A percentile compares a stretch with the other conserved stretches of the same genome.
Evolutionary conservation across 2,113 vertebrate species (phyloP).

Genomic region (Xenopus tropicalis): DNA sequence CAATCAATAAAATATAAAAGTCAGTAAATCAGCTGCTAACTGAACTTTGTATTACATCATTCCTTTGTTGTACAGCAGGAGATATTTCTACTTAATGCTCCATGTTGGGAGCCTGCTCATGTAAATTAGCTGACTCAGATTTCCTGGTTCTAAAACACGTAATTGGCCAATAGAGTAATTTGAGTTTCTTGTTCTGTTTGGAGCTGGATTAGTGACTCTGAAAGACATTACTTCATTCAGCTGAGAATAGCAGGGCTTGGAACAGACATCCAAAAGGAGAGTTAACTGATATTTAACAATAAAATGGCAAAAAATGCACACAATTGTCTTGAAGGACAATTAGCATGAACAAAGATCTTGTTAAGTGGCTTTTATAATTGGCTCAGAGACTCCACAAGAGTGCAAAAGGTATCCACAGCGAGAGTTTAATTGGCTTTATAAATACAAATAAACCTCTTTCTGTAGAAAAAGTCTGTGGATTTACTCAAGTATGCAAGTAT

Average conservation of each 20-base stretch:
- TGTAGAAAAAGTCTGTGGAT: neutral
- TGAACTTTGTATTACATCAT: neutral
- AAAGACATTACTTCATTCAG: conserved; percentile 49
- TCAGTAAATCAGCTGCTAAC: neutral
- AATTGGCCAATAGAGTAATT: neutral
- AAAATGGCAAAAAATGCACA: conserved; percentile 48
- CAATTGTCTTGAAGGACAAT: conserved; percentile 45
- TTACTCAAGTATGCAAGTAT: neutral
- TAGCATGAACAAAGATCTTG: conserved; percentile 37
- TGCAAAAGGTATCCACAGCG: neutral
- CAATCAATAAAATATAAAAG: neutral
- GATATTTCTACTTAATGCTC: neutral
- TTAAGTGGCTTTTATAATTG: conserved; percentile 42
- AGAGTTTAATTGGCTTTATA: neutral
- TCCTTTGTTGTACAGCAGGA: neutral
- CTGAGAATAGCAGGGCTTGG: conserved; percentile 46
- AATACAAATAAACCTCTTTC: neutral
- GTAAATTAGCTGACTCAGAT: neutral
- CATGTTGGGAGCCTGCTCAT: neutral
- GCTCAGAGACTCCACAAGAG: conserved; percentile 15
- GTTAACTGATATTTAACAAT: conserved; percentile 54
- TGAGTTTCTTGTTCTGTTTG: conserved; percentile 21
- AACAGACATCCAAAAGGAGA: conserved; percentile 45
- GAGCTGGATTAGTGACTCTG: conserved; percentile 42
- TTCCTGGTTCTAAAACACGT: conserved; percentile 6